These are phyloP conservation scores for Parazoanthus darwini DNA, from an alignment of 92 coral and sea anemone genomes.

Conservation along the genomic window DNA sequence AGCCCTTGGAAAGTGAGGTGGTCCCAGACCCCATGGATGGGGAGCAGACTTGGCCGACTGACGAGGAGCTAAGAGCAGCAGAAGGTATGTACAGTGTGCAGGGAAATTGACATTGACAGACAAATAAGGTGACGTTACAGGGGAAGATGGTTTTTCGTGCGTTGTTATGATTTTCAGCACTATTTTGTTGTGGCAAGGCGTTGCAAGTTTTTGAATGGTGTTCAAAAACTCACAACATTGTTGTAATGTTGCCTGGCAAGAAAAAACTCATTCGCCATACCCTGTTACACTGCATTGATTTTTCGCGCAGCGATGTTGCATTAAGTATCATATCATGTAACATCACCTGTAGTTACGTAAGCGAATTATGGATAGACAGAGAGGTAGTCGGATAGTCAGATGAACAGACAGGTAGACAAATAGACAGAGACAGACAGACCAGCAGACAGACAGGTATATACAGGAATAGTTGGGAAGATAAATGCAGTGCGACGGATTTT, in stretches of 20 bases:
- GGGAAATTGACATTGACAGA: neutral
- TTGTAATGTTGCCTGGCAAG: no score
- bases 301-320: no score
- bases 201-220: no score
- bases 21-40: constrained; percentile 98
- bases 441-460: neutral
- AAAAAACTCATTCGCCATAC: no score
- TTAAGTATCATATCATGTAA: no score
- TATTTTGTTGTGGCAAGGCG: no score
- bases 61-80: constrained; percentile 86
- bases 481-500: neutral
- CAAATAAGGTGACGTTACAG: neutral
- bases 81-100: constrained; percentile 52
- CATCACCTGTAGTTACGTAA: neutral
- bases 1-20: constrained; percentile 82
- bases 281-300: no score
- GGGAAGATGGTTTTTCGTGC: no score
- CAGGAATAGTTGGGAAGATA: neutral
- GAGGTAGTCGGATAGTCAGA: no score
- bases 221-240: no score
- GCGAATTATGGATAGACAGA: neutral
- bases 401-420: no score
- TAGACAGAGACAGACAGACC: neutral
- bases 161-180: no score
- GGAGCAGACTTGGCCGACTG: constrained; percentile 99